Evolutionary conservation across 2,888 invertebrate genomes (phyloP).

Genomic region (Ctena decussata): DNA sequence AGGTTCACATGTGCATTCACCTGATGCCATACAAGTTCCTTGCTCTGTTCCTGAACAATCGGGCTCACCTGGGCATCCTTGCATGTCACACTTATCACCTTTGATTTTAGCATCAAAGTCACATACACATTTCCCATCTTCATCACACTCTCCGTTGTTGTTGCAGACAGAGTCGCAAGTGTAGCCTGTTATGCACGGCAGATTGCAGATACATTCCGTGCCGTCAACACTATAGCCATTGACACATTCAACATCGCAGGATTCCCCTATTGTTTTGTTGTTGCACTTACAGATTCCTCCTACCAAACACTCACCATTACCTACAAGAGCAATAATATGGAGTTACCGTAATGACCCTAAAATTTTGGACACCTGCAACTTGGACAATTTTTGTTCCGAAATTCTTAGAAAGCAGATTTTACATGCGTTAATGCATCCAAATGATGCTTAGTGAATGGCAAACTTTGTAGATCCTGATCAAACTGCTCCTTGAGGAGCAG

Average conservation of each 20-base stretch:
- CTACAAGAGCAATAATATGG: slow-evolving; percentile 37
- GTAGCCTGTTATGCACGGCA: slow-evolving; percentile 54
- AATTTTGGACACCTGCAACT: no score
- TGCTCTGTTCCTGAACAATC: slow-evolving; percentile 71
- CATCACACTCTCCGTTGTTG: slow-evolving; percentile 69
- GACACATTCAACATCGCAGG: slow-evolving; percentile 72
- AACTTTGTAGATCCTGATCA: no score
- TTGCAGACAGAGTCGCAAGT: slow-evolving; percentile 73
- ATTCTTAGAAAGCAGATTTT: no score
- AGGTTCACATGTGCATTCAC: slow-evolving; percentile 72
- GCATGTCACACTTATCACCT: slow-evolving; percentile 70
- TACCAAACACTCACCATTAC: slow-evolving; percentile 70
- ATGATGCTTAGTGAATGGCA: no score
- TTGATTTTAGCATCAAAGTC: slow-evolving; percentile 72
- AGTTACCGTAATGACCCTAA: no score
- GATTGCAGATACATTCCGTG: slow-evolving; percentile 69
- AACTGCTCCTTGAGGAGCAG: no score
- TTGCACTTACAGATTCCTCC: slow-evolving; percentile 72
- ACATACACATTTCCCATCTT: slow-evolving; percentile 71
- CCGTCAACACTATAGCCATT: slow-evolving; percentile 73
- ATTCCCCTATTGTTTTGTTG: slow-evolving; percentile 64
- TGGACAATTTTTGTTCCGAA: no score
- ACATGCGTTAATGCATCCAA: no score
- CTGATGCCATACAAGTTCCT: slow-evolving; percentile 73
- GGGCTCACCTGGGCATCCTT: slow-evolving; percentile 79